Evolutionary conservation across 2,888 invertebrate species (phyloP).

Genomic region (Muschampia plurimacula): DNA sequence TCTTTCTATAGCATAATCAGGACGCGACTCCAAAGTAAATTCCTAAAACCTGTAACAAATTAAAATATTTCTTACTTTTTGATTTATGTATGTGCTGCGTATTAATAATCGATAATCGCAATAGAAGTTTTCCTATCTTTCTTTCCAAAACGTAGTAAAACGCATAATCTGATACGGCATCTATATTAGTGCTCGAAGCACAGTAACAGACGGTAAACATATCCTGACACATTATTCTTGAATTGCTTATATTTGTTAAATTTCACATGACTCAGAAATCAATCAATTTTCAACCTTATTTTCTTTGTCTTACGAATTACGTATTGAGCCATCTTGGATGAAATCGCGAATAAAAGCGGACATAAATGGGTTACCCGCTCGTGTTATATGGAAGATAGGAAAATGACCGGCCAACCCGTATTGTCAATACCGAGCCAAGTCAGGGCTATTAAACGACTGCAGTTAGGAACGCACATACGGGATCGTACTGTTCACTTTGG

Average conservation of each 20-base stretch:
- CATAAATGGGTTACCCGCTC: conserved; percentile 34
- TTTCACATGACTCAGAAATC: not conserved
- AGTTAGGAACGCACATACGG: conserved; percentile 37
- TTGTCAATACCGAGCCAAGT: conserved; percentile 47
- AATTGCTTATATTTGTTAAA: conserved; percentile 14
- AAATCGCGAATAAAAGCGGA: conserved; percentile 22
- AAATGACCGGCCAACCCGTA: conserved; percentile 45
- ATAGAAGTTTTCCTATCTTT: no score
- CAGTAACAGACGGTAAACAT: conserved; percentile 4
- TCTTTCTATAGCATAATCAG: no score
- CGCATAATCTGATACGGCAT: conserved; percentile 3
- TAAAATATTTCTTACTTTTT: no score
- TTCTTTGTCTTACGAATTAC: not conserved
- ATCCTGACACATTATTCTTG: conserved; percentile 28
- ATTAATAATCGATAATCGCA: no score
- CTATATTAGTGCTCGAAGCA: conserved; percentile 23
- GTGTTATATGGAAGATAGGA: conserved; percentile 38
- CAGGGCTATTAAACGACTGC: conserved; percentile 45
- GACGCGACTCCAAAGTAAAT: no score
- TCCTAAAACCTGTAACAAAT: no score
- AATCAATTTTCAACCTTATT: conserved; percentile 19
- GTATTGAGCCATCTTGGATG: conserved; percentile 13
- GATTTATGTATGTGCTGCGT: no score
- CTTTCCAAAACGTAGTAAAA: not conserved
- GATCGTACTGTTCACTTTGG: not conserved